Evolutionary conservation across 2,113 vertebrate genomes (phyloP).

Genomic region (Anoura caudifer): DNA sequence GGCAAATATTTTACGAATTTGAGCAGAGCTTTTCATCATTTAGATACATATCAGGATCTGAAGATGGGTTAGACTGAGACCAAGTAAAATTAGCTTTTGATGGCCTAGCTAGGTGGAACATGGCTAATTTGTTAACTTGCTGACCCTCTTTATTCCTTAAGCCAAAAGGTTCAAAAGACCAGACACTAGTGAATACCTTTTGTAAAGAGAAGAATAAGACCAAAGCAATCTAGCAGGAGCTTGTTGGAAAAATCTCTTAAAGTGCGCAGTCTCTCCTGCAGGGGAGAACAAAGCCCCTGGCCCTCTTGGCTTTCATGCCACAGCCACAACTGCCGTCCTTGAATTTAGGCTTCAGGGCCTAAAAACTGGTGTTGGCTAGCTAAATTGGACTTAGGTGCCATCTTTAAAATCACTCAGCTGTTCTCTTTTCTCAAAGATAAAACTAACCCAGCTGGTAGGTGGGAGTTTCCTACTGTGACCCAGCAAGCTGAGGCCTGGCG

Average conservation of each 20-base stretch:
- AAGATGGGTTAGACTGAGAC: background rate
- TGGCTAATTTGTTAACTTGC: conserved; percentile 73
- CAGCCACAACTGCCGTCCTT: conserved; percentile 65
- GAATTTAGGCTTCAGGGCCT: conserved; percentile 54
- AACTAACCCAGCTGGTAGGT: conserved; percentile 63
- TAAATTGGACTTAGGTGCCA: conserved; percentile 67
- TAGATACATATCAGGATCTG: conserved; percentile 23
- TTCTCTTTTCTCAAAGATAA: conserved; percentile 69
- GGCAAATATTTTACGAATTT: conserved; percentile 72
- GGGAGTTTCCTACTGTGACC: conserved; percentile 66
- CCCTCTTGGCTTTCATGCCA: conserved; percentile 65
- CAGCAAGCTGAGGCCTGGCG: conserved; percentile 28
- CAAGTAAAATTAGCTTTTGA: conserved; percentile 71
- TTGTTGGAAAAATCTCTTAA: conserved; percentile 45
- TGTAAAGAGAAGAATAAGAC: conserved; percentile 47
- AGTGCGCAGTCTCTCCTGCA: conserved; percentile 54
- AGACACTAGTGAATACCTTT: conserved; percentile 20
- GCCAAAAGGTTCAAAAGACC: conserved; percentile 51
- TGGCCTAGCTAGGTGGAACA: conserved; percentile 66
- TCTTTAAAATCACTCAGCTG: conserved; percentile 73
- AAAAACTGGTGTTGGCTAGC: conserved; percentile 73
- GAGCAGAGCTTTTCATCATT: conserved; percentile 71
- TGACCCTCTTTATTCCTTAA: conserved; percentile 52
- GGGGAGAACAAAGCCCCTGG: conserved; percentile 50
- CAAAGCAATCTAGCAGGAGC: background rate